These are phyloP conservation scores for Psittacula cyanocephala DNA, from an alignment of 2,113 vertebrate genomes.

Conservation along the genomic window DNA sequence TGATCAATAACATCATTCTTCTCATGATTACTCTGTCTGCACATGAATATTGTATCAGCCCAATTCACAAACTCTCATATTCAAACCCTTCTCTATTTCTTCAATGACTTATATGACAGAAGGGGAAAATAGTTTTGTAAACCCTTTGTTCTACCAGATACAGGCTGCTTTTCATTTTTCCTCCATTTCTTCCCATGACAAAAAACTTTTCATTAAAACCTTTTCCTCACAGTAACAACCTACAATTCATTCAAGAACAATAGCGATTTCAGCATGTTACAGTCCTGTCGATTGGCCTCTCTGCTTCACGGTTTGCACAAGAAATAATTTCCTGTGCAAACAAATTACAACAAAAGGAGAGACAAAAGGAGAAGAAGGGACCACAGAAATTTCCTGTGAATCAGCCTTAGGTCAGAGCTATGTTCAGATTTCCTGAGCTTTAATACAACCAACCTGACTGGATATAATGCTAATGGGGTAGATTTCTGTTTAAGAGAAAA, in stretches of 20 bases:
- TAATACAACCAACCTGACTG: rapidly evolving
- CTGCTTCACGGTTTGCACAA: background rate
- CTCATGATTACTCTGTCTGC: background rate
- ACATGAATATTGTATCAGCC: background rate
- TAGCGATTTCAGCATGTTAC: background rate
- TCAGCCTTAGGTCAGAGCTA: background rate
- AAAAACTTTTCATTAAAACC: background rate
- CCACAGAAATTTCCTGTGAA: background rate
- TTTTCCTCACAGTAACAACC: background rate
- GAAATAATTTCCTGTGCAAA: background rate
- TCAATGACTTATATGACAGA: background rate
- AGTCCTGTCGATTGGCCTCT: background rate
- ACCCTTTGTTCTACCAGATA: background rate
- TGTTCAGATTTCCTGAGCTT: background rate
- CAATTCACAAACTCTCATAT: background rate
- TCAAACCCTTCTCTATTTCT: background rate
- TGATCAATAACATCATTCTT: background rate
- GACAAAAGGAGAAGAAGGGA: background rate
- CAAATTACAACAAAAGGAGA: background rate
- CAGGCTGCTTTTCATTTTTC: background rate
- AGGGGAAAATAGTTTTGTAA: background rate
- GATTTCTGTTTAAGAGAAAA: background rate
- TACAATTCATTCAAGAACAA: background rate
- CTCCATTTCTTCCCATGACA: background rate
- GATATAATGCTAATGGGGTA: background rate